Evolutionary conservation across 2,888 invertebrate species (phyloP), one percentile per base, ranked within the genome.

Genomic region (Buathra laborator): DNA sequence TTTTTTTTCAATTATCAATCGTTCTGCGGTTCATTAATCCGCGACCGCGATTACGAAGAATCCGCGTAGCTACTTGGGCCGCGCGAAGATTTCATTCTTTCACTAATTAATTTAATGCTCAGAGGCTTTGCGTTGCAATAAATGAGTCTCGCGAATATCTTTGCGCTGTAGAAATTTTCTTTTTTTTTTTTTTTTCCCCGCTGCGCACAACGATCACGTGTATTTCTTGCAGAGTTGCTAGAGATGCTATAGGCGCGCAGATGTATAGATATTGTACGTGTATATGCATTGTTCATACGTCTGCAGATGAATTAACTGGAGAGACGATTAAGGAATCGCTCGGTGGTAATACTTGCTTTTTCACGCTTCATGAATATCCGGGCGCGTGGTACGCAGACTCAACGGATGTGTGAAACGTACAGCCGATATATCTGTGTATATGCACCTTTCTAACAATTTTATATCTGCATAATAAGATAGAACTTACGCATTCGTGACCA

Each of bases 401-500:
- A 53, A 43, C 64, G n/a, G 12, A 77, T 67, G 14, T 44, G 14
- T 51, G 16, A 29, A 32, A 43, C 51, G 56, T 62, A 75, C 48
- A 77, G 51, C 71, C 72, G 84, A 24, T 62, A 56, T 51, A 68
- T 53, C 79, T 44, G 74, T 68, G 37, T 14, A 3, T 24, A 32
- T 87, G 76, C 64, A 87, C 86, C 85, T 89, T 89, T 88, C 82
- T 87, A 89, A 71, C 72, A 19, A 76, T 48, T 75, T 81, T 87
- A 79, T 75, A 84, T 86, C 84, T 83, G 86, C 84, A 81, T 87
- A 87, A 87, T 80, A 81, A 83, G 84, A 72, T 86, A 75, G 66
- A 86, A 86, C 86, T 87, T 86, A 88, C 86, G 87, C 87, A 89
- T 86, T 87, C 86, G 81, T 86, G 83, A 84, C 68, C 37, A 44